phyloP scores from a whole-genome alignment of 2,888 invertebrate genomes.

The Nymphalis c-album region DNA sequence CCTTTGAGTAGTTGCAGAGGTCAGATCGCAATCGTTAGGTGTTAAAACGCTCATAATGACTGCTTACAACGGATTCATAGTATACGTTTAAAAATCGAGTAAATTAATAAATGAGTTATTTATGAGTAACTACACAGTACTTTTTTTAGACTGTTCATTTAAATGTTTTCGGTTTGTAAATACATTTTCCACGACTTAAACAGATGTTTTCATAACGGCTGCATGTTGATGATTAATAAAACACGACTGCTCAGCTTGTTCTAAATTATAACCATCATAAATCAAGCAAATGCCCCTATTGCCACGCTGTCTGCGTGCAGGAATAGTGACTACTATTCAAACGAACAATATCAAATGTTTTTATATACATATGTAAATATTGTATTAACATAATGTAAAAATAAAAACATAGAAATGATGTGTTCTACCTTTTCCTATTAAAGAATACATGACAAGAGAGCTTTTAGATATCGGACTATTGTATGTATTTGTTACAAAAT shows the following conservation, averaged over 20 bases:
- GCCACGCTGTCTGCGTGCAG: background rate
- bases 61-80: background rate
- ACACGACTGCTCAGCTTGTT: slow-evolving; percentile 24
- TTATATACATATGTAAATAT: too few relatives aligned
- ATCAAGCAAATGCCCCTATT: slow-evolving; percentile 15
- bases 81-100: background rate
- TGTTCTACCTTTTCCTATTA: too few relatives aligned
- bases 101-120: background rate
- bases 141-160: background rate
- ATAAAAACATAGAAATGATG: too few relatives aligned
- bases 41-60: background rate
- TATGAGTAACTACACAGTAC: too few relatives aligned
- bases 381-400: too few relatives aligned
- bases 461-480: too few relatives aligned
- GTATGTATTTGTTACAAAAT: too few relatives aligned
- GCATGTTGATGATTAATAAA: slow-evolving; percentile 35
- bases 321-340: background rate
- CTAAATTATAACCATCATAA: slow-evolving; percentile 35
- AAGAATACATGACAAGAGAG: too few relatives aligned
- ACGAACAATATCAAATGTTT: background rate
- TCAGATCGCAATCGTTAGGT: slow-evolving; percentile 7
- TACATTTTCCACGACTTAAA: slow-evolving; percentile 21
- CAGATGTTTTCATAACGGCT: slow-evolving; percentile 15
- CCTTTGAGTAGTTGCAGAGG: slow-evolving; percentile 8
- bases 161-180: slow-evolving; percentile 16